Percentiles rank a stretch among this genome's conserved stretches.
phyloP scores from a whole-genome alignment of 2,113 vertebrate species.

The Sebastes schlegelii region DNA sequence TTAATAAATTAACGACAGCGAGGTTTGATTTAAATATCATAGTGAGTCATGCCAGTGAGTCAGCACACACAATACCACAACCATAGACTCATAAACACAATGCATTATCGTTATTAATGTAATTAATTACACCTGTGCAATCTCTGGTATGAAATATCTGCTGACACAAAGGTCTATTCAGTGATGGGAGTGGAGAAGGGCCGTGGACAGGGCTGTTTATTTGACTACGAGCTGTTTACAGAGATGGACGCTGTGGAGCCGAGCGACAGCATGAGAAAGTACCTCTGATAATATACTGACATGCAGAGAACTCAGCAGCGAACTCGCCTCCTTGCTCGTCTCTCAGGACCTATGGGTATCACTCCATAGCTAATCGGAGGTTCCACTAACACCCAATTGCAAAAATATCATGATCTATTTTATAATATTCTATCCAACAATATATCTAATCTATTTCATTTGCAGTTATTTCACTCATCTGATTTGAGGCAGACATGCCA shows the following conservation, averaged over 20 bases:
- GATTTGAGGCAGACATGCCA: neutral
- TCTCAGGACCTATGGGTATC: constrained; percentile 31
- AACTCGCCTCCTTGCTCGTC: constrained; percentile 9
- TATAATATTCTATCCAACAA: neutral
- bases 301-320: constrained; percentile 36
- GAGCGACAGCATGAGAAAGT: constrained; percentile 75
- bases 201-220: constrained; percentile 67
- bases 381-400: neutral
- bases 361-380: neutral
- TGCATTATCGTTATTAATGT: neutral
- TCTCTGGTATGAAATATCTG: neutral
- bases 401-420: neutral
- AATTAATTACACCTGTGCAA: constrained; percentile 5
- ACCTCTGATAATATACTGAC: constrained; percentile 60
- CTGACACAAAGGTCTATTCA: neutral
- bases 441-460: neutral
- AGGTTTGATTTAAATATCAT: neutral
- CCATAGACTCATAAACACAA: neutral
- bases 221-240: constrained; percentile 74
- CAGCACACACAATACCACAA: neutral
- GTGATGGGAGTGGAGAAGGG: constrained; percentile 24
- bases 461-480: neutral
- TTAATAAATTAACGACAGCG: neutral
- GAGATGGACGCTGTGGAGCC: constrained; percentile 51
- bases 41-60: neutral